phyloP scores from a whole-genome alignment of 2,797 vertebrate species.

The Acanthopagrus latus region DNA sequence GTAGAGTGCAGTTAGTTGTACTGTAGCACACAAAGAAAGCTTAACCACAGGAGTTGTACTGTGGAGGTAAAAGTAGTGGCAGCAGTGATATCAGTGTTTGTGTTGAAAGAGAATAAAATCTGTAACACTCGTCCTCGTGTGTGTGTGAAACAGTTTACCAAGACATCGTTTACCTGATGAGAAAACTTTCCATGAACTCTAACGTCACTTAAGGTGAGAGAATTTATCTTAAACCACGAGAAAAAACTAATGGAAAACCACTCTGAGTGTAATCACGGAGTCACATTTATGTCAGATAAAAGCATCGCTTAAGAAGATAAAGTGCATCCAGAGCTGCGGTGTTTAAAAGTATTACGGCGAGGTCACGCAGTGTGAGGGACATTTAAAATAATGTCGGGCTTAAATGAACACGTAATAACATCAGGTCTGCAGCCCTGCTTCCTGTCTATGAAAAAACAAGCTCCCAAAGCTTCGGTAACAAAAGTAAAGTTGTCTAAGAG shows the following conservation, averaged over 20 bases:
- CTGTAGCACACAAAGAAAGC: not conserved
- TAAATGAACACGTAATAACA: slow-evolving; percentile 24
- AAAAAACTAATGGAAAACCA: slow-evolving; percentile 5
- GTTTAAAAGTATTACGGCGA: slow-evolving; percentile 23
- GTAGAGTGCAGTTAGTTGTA: too few relatives aligned
- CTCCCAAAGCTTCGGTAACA: slow-evolving; percentile 4
- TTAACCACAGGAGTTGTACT: not conserved
- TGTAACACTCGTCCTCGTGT: not conserved
- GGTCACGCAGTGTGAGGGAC: slow-evolving; percentile 20
- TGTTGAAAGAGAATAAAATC: not conserved
- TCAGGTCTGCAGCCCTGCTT: not conserved
- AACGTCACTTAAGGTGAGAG: not conserved
- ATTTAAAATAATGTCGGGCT: slow-evolving; percentile 28
- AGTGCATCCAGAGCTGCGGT: slow-evolving; percentile 10
- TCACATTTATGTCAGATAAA: slow-evolving; percentile 28
- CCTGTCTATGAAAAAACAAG: slow-evolving; percentile 16
- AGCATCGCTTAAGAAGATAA: slow-evolving; percentile 24
- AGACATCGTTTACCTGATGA: not conserved
- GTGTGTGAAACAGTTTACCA: too few relatives aligned
- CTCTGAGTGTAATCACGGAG: not conserved
- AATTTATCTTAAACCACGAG: not conserved
- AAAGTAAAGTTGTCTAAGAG: slow-evolving; percentile 5
- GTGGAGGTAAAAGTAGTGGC: not conserved
- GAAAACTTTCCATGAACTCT: slow-evolving; percentile 11
- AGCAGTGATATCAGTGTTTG: too few relatives aligned